Evolutionary conservation across 2,113 vertebrate genomes (phyloP).

Genomic region (Axis porcinus): DNA sequence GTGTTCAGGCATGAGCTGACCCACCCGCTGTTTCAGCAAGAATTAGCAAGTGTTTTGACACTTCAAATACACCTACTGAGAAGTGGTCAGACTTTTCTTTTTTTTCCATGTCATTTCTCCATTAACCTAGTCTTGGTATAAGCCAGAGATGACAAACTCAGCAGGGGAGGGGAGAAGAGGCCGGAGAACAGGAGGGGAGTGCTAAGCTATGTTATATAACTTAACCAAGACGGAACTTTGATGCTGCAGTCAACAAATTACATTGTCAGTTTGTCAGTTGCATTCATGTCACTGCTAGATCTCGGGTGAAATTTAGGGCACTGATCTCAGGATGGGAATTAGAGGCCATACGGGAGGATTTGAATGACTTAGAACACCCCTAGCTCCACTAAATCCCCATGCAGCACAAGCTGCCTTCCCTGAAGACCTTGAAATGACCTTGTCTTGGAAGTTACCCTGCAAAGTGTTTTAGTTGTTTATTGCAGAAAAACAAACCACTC

Average conservation of each 20-base stretch:
- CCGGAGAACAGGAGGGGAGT: background rate
- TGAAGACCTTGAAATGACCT: background rate
- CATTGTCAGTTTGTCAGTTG: background rate
- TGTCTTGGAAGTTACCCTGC: background rate
- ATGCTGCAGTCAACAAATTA: background rate
- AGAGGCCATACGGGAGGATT: background rate
- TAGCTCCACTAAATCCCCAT: background rate
- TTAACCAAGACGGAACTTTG: background rate
- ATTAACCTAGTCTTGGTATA: too few species aligned
- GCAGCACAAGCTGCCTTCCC: background rate
- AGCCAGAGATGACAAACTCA: background rate
- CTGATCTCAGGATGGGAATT: background rate
- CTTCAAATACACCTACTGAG: background rate
- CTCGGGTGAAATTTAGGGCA: background rate
- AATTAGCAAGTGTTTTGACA: background rate
- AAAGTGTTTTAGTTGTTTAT: background rate
- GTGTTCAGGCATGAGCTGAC: background rate
- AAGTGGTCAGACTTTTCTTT: background rate
- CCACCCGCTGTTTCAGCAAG: background rate
- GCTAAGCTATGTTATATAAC: background rate
- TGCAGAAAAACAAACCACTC: background rate
- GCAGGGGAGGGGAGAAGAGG: background rate
- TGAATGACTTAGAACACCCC: background rate
- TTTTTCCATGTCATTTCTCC: background rate
- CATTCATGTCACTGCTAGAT: background rate